These are phyloP conservation scores for Sebastes hubbsi DNA, from an alignment of 2,797 vertebrate species.

Conservation along the genomic window DNA sequence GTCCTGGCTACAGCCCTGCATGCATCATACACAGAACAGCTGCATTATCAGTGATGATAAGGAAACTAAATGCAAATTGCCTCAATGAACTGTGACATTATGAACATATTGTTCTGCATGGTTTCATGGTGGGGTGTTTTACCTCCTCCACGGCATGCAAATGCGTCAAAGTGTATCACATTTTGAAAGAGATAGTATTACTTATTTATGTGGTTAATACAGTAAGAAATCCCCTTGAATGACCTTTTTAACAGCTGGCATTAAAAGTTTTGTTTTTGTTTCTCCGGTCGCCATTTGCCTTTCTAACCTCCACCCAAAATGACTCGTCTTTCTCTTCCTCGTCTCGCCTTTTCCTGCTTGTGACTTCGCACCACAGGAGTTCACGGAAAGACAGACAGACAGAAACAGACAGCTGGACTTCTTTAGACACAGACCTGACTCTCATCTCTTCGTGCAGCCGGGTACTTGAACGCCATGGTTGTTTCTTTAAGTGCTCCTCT, in stretches of 20 bases:
- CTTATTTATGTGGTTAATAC: not conserved
- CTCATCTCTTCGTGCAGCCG: slow-evolving; percentile 72
- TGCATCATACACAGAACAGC: not conserved
- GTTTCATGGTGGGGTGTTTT: not conserved
- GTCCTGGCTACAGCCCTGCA: not conserved
- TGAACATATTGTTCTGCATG: not conserved
- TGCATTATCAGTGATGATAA: too few relatives aligned
- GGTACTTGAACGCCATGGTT: slow-evolving; percentile 77
- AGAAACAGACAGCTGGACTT: not conserved
- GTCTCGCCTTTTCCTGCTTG: not conserved
- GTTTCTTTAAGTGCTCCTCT: not conserved
- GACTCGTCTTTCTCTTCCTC: slow-evolving; percentile 8
- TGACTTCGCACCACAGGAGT: not conserved
- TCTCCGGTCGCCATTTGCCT: not conserved
- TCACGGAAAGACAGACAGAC: not conserved
- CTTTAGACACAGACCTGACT: slow-evolving; percentile 70
- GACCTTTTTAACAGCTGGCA: not conserved
- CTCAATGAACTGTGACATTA: too few relatives aligned
- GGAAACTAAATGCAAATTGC: not conserved
- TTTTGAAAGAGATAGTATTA: not conserved
- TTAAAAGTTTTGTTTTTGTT: slow-evolving; percentile 16
- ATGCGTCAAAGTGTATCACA: not conserved
- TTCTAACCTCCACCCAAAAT: not conserved
- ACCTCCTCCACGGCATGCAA: too few relatives aligned
- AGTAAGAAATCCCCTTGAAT: not conserved